Conservation (phyloP, 2,113 vertebrate genomes). For the Ranitomeya imitator region DNA sequence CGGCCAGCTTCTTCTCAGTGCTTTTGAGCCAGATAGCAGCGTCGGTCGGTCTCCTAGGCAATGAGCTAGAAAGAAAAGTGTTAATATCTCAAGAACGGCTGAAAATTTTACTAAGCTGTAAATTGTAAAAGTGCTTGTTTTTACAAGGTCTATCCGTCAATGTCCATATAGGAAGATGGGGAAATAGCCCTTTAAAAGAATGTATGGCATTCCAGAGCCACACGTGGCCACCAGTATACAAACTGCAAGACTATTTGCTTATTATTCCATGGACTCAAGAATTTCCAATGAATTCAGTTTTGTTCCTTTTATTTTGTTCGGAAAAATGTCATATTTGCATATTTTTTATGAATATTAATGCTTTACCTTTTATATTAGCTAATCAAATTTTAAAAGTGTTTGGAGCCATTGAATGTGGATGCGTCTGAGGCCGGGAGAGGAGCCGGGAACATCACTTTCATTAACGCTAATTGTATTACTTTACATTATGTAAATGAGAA, state of each 20-base stretch:
- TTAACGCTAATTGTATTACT: not conserved
- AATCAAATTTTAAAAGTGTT: constrained; percentile 24
- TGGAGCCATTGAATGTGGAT: not conserved
- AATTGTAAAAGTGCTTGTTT: no score
- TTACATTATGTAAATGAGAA: not conserved
- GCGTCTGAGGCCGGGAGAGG: not conserved
- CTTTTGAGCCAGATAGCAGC: no score
- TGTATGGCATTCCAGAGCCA: not conserved
- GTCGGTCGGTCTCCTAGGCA: no score
- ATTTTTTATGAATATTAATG: constrained; percentile 39
- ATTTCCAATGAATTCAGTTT: not conserved
- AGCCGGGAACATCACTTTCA: not conserved
- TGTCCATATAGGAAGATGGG: no score
- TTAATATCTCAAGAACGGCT: no score
- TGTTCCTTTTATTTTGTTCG: constrained; percentile 23
- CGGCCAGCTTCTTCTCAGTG: no score
- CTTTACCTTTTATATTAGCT: constrained; percentile 22
- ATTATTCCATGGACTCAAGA: no score
- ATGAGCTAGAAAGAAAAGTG: no score
- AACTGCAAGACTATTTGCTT: not conserved
- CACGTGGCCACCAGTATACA: not conserved
- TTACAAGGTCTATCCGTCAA: no score
- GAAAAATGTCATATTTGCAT: constrained; percentile 35
- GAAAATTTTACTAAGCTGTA: no score
- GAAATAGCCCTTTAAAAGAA: no score